Evolutionary conservation across 2,113 vertebrate species (phyloP), one percentile per base, ranked within the genome.

Genomic region (Rhipidura dahli): DNA sequence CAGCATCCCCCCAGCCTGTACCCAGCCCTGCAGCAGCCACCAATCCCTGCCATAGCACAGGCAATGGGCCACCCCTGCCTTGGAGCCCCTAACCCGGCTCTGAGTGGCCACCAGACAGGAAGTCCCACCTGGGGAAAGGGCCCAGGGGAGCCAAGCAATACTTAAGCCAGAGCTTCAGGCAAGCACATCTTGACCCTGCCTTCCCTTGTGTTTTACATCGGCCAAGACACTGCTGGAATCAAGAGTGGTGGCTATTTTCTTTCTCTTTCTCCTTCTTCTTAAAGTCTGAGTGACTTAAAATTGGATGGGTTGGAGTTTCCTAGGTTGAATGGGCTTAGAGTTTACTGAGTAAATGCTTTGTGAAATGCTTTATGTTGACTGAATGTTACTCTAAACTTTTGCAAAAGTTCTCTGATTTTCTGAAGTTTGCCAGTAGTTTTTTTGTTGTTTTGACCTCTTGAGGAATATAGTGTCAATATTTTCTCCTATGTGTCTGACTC

Each of bases 171-270:
- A 69, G 12, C 9, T 45, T 37, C 7, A 28, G 27, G 6, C 6
- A 51, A 33, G 11, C n/a, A 8, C 2, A 0, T 17, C 18, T 28
- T 37, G 8, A 5, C 3, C 10, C 4, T 60, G 2, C 3, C 1
- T 60, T 60, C 15, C 7, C 31, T 44, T 51, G 33, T 37, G 11
- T 12, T 59, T 33, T 42, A 0, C 8, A 10, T 8, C 39, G 28
- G 6, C 13, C 33, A 22, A 33, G 37, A 37, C 9, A 2, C 17
- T 42, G 7, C 27, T 37, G 45, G 27, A 60, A 18, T 11, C 8
- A 27, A 27, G 54, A 37, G 13, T 20, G 31, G 20, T 10, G 35
- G 8, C 33, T 45, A 2, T 7, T 22, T 19, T 33, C 18, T 59
- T 40, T n/a, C n/a, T 47, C 12, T 30, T 49, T 42, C 35, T 35